phyloP scores from a whole-genome alignment of 2,797 vertebrate genomes.

The Echiichthys vipera region DNA sequence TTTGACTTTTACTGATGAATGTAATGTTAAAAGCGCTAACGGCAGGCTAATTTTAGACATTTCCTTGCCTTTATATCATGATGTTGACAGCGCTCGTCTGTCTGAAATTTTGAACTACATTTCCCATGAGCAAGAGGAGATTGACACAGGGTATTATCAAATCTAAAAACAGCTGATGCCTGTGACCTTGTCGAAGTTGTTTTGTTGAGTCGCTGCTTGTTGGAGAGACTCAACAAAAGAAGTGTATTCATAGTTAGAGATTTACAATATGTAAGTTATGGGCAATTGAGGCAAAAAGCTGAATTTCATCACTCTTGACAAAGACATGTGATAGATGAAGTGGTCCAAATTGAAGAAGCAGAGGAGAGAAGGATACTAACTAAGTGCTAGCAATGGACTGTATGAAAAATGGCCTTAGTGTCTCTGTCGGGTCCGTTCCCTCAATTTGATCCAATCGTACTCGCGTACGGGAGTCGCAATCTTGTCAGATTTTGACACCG shows the following conservation, averaged over 20 bases:
- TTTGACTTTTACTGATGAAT: neutral
- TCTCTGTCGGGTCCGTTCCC: too few species aligned
- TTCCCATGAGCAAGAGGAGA: slow-evolving; percentile 19
- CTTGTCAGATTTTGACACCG: too few species aligned
- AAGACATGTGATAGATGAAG: too few species aligned
- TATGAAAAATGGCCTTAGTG: too few species aligned
- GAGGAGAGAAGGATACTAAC: too few species aligned
- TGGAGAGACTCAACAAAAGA: neutral
- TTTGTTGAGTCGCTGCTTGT: neutral
- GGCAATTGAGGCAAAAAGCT: neutral
- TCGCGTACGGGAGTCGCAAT: too few species aligned
- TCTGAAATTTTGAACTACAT: neutral
- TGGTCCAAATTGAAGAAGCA: too few species aligned
- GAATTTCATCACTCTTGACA: neutral
- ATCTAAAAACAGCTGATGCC: slow-evolving; percentile 19
- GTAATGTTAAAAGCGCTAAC: neutral
- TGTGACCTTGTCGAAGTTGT: neutral
- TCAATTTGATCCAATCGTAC: too few species aligned
- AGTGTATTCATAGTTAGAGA: neutral
- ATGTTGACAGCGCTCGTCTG: neutral
- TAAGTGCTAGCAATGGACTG: too few species aligned
- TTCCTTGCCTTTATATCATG: neutral
- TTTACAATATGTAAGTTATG: neutral
- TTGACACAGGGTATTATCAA: neutral
- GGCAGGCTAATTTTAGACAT: neutral